Conservation (phyloP, 2,888 invertebrate species). For the Synergus gifuensis region DNA sequence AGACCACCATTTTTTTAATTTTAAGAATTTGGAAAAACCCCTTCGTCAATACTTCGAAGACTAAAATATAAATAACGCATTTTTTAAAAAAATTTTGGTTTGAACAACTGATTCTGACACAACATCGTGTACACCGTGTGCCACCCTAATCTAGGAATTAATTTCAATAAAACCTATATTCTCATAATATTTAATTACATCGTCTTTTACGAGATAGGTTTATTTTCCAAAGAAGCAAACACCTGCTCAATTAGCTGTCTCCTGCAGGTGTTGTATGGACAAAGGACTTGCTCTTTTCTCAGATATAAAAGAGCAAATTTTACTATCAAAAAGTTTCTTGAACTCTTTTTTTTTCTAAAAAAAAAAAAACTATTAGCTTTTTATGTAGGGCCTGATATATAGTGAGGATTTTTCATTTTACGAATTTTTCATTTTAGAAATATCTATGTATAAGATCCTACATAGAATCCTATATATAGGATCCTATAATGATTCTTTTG, state of each 20-base stretch:
- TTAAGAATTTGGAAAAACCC: background rate
- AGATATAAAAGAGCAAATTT: background rate
- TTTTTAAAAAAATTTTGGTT: too few species aligned
- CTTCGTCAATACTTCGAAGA: too few species aligned
- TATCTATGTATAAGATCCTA: too few species aligned
- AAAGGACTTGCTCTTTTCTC: conserved; percentile 38
- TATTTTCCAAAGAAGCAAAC: conserved; percentile 19
- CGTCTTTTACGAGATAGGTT: conserved; percentile 30
- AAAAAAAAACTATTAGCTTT: background rate
- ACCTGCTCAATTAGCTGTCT: conserved; percentile 37
- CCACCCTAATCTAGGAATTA: background rate
- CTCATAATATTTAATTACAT: conserved; percentile 26
- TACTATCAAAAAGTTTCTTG: conserved; percentile 32
- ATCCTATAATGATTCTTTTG: too few species aligned
- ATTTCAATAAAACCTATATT: background rate
- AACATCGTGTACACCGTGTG: too few species aligned
- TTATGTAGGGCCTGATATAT: too few species aligned
- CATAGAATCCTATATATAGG: too few species aligned
- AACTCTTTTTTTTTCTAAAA: background rate
- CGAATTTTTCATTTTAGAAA: too few species aligned
- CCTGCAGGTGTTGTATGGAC: conserved; percentile 38
- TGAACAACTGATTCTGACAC: too few species aligned
- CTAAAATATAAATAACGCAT: too few species aligned
- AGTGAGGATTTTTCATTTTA: too few species aligned
- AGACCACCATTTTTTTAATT: background rate